phyloP scores from a whole-genome alignment of 1,140 invertebrate species.

The Procambarus virginalis region DNA sequence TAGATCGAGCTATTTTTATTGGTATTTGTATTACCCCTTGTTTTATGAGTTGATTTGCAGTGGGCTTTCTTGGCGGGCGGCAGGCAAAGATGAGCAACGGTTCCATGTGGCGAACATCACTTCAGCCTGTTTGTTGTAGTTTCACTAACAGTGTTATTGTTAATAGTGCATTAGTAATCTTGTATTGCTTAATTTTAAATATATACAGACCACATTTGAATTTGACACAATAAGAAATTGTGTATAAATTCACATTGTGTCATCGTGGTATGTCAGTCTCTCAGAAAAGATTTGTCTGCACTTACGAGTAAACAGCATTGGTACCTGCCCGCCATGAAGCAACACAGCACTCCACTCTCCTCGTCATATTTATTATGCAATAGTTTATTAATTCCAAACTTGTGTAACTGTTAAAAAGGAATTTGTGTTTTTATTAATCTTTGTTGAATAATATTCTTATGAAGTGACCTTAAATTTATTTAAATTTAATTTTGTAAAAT shows the following conservation, averaged over 20 bases:
- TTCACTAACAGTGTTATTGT: neutral
- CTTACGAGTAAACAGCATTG: neutral
- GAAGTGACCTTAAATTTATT: neutral
- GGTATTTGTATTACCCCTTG: constrained; percentile 16
- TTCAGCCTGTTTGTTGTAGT: constrained; percentile 6
- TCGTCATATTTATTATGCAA: neutral
- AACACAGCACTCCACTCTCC: constrained; percentile 15
- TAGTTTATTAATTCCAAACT: constrained; percentile 12
- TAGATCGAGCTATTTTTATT: constrained; percentile 22
- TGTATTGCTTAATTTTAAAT: neutral
- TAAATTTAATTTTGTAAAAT: neutral
- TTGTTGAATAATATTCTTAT: neutral
- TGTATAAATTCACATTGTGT: neutral
- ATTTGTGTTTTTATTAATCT: neutral
- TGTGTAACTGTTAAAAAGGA: neutral
- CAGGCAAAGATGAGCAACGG: neutral
- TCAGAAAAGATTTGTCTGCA: neutral
- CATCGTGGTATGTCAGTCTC: neutral
- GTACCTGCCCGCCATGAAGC: constrained; percentile 3
- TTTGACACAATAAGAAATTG: neutral
- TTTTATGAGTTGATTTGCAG: neutral
- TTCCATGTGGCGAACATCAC: constrained; percentile 2
- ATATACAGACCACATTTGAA: neutral
- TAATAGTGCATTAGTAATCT: neutral
- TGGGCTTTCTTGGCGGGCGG: neutral